Evolutionary conservation across 2,113 vertebrate species (phyloP).

Genomic region (Paraplagusia blochii): DNA sequence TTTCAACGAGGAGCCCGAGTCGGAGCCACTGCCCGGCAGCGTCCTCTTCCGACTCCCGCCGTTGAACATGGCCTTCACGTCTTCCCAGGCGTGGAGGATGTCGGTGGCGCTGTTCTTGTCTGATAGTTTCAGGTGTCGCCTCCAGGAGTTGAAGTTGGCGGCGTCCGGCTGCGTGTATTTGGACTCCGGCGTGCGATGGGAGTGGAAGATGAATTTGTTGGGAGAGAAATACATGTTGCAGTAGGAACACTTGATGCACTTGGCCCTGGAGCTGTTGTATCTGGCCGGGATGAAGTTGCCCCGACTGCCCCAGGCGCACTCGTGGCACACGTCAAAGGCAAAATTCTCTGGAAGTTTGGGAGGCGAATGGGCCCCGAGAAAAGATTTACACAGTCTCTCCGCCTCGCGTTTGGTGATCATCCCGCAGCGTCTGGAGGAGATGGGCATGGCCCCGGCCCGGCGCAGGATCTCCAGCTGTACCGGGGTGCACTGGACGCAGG

Average conservation of each 20-base stretch:
- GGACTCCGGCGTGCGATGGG: conserved; percentile 87
- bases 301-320: conserved; percentile 88
- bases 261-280: conserved; percentile 91
- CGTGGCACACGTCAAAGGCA: conserved; percentile 88
- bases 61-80: conserved; percentile 98
- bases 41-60: conserved; percentile 92
- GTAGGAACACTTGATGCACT: conserved; percentile 91
- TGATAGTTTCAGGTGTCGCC: conserved; percentile 86
- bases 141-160: conserved; percentile 92
- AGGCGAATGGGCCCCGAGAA: conserved; percentile 85
- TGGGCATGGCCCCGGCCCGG: conserved; percentile 88
- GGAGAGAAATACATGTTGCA: conserved; percentile 93
- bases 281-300: conserved; percentile 90
- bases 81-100: conserved; percentile 90
- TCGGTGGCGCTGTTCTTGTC: conserved; percentile 82
- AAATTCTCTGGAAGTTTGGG: conserved; percentile 92
- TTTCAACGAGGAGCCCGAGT: conserved; percentile 63
- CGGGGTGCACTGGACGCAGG: conserved; percentile 90
- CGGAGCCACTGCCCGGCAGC: conserved; percentile 77
- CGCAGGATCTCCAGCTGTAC: conserved; percentile 90
- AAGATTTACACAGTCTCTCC: conserved; percentile 89
- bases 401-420: conserved; percentile 94
- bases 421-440: conserved; percentile 88
- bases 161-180: conserved; percentile 92
- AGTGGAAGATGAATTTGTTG: conserved; percentile 93